A percentile compares a stretch with the other conserved stretches of the same genome.
These are phyloP conservation scores for Linepithema humile DNA, from an alignment of 1,140 invertebrate genomes.

Conservation along the genomic window DNA sequence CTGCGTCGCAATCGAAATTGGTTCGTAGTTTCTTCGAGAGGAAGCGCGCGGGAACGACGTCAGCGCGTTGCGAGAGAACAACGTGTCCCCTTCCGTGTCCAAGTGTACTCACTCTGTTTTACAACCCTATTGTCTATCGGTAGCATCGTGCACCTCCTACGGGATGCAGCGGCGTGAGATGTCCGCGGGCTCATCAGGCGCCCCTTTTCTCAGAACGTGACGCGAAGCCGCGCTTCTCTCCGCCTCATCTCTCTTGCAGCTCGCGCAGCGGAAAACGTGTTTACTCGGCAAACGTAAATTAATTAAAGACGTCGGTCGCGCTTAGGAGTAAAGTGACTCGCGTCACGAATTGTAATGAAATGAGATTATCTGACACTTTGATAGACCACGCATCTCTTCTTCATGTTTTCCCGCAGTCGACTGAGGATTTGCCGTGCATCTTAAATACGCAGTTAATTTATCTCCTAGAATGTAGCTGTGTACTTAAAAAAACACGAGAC, in stretches of 20 bases:
- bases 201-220: not conserved
- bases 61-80: constrained; percentile 30
- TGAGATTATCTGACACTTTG: constrained; percentile 25
- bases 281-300: constrained; percentile 43
- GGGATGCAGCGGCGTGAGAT: not conserved
- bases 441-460: not conserved
- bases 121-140: constrained; percentile 49
- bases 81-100: constrained; percentile 22
- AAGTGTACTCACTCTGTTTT: constrained; percentile 41
- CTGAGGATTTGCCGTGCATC: not conserved
- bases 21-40: not conserved
- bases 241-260: not conserved
- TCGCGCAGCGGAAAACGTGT: not conserved
- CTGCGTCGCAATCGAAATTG: not conserved
- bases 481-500: not conserved
- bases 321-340: constrained; percentile 7
- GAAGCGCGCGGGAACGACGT: not conserved
- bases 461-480: not conserved
- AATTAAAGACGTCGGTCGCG: constrained; percentile 43
- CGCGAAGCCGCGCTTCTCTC: not conserved
- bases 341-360: not conserved
- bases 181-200: not conserved
- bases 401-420: not conserved
- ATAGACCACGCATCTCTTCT: not conserved
- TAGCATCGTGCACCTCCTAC: constrained; percentile 10